A percentile compares a stretch with the other conserved stretches of the same genome.
phyloP scores from a whole-genome alignment of 2,888 invertebrate genomes.

The Cryptocephalus moraei region DNA sequence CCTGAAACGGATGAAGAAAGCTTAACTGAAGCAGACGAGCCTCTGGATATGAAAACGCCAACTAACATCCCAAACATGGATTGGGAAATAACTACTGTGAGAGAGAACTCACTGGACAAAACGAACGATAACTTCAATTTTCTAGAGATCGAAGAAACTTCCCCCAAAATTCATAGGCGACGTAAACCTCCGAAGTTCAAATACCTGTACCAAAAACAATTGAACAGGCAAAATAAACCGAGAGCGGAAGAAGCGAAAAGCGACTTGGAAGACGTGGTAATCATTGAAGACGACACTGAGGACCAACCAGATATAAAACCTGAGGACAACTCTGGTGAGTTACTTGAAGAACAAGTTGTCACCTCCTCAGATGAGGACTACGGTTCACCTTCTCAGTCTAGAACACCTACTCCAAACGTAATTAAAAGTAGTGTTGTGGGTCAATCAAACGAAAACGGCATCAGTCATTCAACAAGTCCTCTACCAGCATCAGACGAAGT shows the following conservation, averaged over 20 bases:
- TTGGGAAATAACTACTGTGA: slow-evolving; percentile 18
- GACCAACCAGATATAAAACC: no score
- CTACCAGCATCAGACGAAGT: no score
- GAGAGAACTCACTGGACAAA: slow-evolving; percentile 13
- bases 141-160: slow-evolving; percentile 21
- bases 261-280: no score
- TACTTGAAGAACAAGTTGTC: no score
- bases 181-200: slow-evolving; percentile 22
- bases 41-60: slow-evolving; percentile 15
- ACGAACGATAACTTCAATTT: slow-evolving; percentile 1
- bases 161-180: slow-evolving; percentile 11
- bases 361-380: no score
- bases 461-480: no score
- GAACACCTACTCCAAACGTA: no score
- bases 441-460: no score
- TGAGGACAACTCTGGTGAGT: no score
- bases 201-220: slow-evolving; percentile 14
- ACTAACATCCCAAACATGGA: slow-evolving; percentile 21
- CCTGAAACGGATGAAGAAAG: slow-evolving; percentile 29
- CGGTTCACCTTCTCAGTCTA: no score
- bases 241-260: slow-evolving; percentile 9
- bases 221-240: slow-evolving; percentile 11
- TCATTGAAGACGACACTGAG: no score
- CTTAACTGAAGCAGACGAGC: slow-evolving; percentile 31
- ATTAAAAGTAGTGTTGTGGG: no score